Conservation (phyloP, 2,888 invertebrate species). For the Clusia tigrina region DNA sequence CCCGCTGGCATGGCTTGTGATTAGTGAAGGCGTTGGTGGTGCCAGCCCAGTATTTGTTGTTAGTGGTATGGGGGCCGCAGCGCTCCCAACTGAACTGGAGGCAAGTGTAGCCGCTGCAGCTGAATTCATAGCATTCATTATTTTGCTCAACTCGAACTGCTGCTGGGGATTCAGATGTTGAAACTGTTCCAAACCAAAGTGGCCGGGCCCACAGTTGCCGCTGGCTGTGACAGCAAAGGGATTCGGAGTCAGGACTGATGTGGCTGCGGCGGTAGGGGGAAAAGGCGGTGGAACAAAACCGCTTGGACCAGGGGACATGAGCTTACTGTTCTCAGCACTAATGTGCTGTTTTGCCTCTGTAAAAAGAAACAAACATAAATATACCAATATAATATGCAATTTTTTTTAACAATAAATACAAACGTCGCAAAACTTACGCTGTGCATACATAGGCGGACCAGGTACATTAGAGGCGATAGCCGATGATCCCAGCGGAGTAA, state of each 20-base stretch:
- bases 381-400: too few relatives aligned
- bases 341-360: too few relatives aligned
- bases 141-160: slow-evolving; percentile 52
- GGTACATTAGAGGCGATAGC: slow-evolving; percentile 14
- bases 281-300: slow-evolving; percentile 55
- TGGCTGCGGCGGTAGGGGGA: slow-evolving; percentile 41
- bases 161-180: slow-evolving; percentile 47
- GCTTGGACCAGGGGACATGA: slow-evolving; percentile 55
- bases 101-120: slow-evolving; percentile 20
- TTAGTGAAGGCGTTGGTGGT: slow-evolving; percentile 24
- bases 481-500: slow-evolving; percentile 35
- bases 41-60: neutral
- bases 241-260: slow-evolving; percentile 55
- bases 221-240: slow-evolving; percentile 45
- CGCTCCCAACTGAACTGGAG: neutral
- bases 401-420: too few relatives aligned
- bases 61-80: neutral
- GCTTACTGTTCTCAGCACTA: too few relatives aligned
- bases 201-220: slow-evolving; percentile 36
- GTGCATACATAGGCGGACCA: slow-evolving; percentile 38
- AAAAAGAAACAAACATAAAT: too few relatives aligned
- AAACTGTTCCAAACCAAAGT: slow-evolving; percentile 40
- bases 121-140: slow-evolving; percentile 45
- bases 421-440: too few relatives aligned
- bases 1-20: neutral